Evolutionary conservation across 2,113 vertebrate genomes (phyloP), one percentile per base, ranked within the genome.

Genomic region (Gambusia holbrooki): DNA sequence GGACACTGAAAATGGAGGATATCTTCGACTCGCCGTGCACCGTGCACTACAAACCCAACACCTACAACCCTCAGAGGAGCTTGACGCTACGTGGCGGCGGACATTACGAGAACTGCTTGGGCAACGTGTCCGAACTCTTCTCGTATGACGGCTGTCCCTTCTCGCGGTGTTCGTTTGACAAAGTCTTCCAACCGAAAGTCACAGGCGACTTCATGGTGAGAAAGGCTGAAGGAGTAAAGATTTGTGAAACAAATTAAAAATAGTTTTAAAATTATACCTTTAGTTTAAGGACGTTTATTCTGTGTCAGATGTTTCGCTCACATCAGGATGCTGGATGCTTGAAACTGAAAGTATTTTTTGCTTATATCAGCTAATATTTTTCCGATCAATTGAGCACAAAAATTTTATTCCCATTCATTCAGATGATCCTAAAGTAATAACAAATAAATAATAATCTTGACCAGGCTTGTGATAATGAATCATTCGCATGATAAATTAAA

Each of bases 141-240:
- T 89, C 89, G 58, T 94, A 95, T 22, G 12, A 76, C 35, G 6
- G 3, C 27, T 95, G 95, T 76, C 33, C 80, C 22, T 94, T 85
- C 85, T 92, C 93, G 33, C 89, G 71, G 69, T 96, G 95, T 87
- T 95, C 95, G 42, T 95, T 96, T 22, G 81, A 95, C 69, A 42
- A 79, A 8, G 87, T 94, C 67, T 96, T 92, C 78, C 95, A 95
- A 81, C 95, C 95, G 25, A 91, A 90, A 3, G 79, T 95, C 73
- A 87, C 74, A 0, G 94, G 94, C 0, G 84, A 61, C 74, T 94
- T 93, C 65, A 88, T 94, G 93, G 95, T 95, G 69, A 89, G 82
- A 78, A 71, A 58, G 2, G 5, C 22, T 10, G 25, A 1, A 12
- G 22, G 33, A 65, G 25, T 58, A 58, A 58, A 58, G 8, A 58